Evolutionary conservation across 2,113 vertebrate genomes (phyloP).

Genomic region (Ctenomys sociabilis): DNA sequence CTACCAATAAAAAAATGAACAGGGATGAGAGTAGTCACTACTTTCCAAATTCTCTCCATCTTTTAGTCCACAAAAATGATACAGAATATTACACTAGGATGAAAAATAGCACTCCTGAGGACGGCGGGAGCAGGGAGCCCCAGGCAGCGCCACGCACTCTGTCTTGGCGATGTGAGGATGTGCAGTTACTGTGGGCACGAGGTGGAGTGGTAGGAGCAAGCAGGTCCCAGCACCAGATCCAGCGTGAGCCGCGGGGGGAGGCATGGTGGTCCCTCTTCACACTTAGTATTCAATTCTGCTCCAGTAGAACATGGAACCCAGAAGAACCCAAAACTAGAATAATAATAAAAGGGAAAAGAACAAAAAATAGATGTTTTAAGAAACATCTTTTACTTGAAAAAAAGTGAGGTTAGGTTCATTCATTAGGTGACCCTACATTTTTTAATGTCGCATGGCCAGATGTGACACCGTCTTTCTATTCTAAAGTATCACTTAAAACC

Average conservation of each 20-base stretch:
- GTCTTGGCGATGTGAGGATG: neutral
- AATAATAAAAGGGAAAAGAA: neutral
- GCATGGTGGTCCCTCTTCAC: rapidly evolving
- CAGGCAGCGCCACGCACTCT: neutral
- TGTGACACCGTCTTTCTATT: neutral
- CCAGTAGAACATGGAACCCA: constrained; percentile 90
- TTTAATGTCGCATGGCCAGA: neutral
- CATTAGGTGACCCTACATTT: neutral
- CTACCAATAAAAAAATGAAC: constrained; percentile 33
- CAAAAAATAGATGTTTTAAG: constrained; percentile 13
- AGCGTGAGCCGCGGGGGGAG: neutral
- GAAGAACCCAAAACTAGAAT: constrained; percentile 88
- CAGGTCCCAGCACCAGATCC: constrained; percentile 38
- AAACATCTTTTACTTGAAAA: constrained; percentile 16
- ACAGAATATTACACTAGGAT: neutral
- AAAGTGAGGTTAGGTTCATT: neutral
- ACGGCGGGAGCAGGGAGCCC: neutral
- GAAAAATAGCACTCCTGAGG: neutral
- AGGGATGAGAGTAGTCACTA: neutral
- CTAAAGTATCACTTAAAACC: neutral
- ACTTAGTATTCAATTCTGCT: constrained; percentile 87
- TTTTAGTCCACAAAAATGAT: neutral
- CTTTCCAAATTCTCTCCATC: neutral
- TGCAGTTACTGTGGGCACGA: rapidly evolving
- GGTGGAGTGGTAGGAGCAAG: neutral